Conservation (phyloP, 2,113 vertebrate species). For the Caracal caracal region DNA sequence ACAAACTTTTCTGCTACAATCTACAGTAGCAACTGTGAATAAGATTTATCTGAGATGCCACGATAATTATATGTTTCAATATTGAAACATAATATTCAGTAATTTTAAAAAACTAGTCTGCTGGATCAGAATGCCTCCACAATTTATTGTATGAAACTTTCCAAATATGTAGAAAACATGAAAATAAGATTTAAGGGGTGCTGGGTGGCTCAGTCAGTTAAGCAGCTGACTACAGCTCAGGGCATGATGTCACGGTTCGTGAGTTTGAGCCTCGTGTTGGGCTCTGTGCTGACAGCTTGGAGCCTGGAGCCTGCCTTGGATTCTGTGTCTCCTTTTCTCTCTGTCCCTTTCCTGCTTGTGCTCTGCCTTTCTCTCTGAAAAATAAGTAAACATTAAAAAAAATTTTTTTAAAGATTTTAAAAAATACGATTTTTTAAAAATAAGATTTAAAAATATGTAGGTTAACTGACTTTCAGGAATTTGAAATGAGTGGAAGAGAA, state of each 20-base stretch:
- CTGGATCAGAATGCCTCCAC: neutral
- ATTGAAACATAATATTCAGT: neutral
- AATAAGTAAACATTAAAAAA: too few relatives aligned
- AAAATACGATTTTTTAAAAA: neutral
- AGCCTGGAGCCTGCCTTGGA: too few relatives aligned
- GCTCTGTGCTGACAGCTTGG: too few relatives aligned
- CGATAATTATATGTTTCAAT: neutral
- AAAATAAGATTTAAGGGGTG: neutral
- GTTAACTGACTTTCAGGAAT: neutral
- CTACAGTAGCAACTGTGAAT: neutral
- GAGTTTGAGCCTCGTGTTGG: too few relatives aligned
- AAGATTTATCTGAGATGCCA: neutral
- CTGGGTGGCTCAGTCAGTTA: too few relatives aligned
- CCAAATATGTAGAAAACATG: neutral
- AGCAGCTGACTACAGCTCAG: too few relatives aligned
- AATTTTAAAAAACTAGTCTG: neutral
- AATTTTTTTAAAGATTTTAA: neutral
- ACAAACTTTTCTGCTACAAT: neutral
- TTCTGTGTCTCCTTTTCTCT: too few relatives aligned
- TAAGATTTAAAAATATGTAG: neutral
- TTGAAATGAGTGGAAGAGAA: neutral
- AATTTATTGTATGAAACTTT: neutral
- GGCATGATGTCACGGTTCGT: too few relatives aligned
- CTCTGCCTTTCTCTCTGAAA: too few relatives aligned
- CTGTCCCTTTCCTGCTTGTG: too few relatives aligned